These are phyloP conservation scores for Potamarius usumacintae DNA, from an alignment of 2,113 vertebrate genomes.

Conservation along the genomic window DNA sequence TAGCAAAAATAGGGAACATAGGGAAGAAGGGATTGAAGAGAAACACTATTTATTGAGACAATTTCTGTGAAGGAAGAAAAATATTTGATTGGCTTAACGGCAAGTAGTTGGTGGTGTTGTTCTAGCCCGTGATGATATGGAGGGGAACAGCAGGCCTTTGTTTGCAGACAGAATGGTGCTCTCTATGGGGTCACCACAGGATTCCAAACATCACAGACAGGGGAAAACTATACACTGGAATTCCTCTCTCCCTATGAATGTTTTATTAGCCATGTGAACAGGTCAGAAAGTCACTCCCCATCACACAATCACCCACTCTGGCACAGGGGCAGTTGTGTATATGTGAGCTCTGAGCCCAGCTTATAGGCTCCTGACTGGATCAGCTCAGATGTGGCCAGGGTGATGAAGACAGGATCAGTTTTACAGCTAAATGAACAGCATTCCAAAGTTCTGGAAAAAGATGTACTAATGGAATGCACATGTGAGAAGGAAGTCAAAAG, in stretches of 20 bases:
- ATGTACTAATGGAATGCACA: conserved; percentile 49
- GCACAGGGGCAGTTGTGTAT: conserved; percentile 52
- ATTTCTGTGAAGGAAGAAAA: conserved; percentile 78
- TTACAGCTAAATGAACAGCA: conserved; percentile 55
- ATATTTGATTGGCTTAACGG: conserved; percentile 82
- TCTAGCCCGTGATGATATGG: conserved; percentile 68
- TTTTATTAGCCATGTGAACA: conserved; percentile 81
- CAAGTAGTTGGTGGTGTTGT: conserved; percentile 70
- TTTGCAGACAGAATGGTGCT: conserved; percentile 82
- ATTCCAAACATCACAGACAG: conserved; percentile 76
- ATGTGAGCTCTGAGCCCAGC: conserved; percentile 49
- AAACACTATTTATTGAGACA: conserved; percentile 80
- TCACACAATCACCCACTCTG: conserved; percentile 56
- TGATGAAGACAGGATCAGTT: conserved; percentile 51
- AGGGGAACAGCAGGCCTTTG: conserved; percentile 83
- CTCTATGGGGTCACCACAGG: conserved; percentile 82
- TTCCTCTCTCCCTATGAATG: conserved; percentile 76
- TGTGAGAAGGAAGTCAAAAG: conserved; percentile 37
- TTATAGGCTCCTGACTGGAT: conserved; percentile 50
- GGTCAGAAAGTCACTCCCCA: conserved; percentile 73
- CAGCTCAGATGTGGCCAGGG: conserved; percentile 39
- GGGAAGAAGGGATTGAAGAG: conserved; percentile 63
- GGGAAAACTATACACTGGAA: conserved; percentile 75
- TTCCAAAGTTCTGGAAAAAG: conserved; percentile 36
- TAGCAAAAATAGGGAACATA: conserved; percentile 62